phyloP scores from a whole-genome alignment of 2,113 vertebrate genomes.

The Felis catus region DNA sequence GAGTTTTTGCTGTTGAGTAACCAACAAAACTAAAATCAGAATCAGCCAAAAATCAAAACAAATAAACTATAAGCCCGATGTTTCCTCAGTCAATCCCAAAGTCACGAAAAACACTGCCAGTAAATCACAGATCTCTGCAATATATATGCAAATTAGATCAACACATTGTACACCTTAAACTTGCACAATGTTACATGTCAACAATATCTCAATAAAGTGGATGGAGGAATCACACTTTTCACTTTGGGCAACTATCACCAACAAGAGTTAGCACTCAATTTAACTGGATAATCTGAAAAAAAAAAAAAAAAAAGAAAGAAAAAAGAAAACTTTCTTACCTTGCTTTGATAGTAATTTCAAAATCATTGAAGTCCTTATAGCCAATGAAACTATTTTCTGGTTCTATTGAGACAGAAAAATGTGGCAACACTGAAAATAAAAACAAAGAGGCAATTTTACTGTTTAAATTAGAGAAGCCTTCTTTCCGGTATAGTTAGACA shows the following conservation, averaged over 20 bases:
- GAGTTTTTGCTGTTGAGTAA: background rate
- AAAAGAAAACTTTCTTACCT: slow-evolving; percentile 79
- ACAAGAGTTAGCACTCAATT: background rate
- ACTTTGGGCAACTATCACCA: background rate
- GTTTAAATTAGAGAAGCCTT: background rate
- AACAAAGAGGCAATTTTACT: slow-evolving; percentile 24
- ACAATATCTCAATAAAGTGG: background rate
- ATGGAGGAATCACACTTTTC: background rate
- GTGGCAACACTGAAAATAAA: slow-evolving; percentile 86
- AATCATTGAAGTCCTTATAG: slow-evolving; percentile 84
- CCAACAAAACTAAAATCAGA: slow-evolving; percentile 5
- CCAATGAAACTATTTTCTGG: slow-evolving; percentile 87
- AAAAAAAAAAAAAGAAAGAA: background rate
- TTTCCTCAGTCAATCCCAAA: background rate
- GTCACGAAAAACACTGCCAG: background rate
- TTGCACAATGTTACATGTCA: background rate
- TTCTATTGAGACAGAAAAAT: slow-evolving; percentile 84
- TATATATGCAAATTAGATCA: background rate
- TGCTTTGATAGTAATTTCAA: slow-evolving; percentile 85
- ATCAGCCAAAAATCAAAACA: background rate
- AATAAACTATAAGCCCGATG: background rate
- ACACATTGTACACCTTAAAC: background rate
- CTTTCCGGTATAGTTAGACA: background rate
- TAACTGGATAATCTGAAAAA: background rate
- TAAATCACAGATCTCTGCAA: background rate